These are phyloP conservation scores for Lamproptera curius DNA, from an alignment of 2,888 invertebrate genomes.

Conservation along the genomic window DNA sequence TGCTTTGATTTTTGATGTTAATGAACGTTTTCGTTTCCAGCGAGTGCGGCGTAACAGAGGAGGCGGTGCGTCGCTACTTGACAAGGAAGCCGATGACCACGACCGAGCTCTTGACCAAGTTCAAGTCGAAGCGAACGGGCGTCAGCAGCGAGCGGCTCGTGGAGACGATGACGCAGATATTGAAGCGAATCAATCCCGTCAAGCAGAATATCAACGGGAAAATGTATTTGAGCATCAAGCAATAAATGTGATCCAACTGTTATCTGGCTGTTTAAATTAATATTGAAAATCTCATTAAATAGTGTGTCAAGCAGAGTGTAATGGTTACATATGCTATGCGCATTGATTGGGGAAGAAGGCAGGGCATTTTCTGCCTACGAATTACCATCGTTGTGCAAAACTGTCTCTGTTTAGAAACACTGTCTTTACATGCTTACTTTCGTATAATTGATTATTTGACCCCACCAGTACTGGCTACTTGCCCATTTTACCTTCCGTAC, in stretches of 20 bases:
- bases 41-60: conserved; percentile 95
- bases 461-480: no score
- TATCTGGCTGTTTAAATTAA: conserved; percentile 7
- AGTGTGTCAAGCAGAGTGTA: not conserved
- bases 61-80: conserved; percentile 95
- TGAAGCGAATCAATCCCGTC: conserved; percentile 96
- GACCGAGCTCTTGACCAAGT: conserved; percentile 95
- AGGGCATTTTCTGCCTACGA: not conserved
- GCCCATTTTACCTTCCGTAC: no score
- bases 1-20: not conserved
- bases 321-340: no score
- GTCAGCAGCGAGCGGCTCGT: conserved; percentile 94
- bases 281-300: conserved; percentile 17
- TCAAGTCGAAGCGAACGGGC: conserved; percentile 95
- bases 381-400: not conserved
- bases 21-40: conserved; percentile 51
- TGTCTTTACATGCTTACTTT: no score
- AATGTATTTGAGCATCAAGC: conserved; percentile 94
- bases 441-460: no score
- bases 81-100: conserved; percentile 99
- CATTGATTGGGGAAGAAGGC: not conserved
- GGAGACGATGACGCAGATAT: conserved; percentile 94
- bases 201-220: conserved; percentile 95
- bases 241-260: conserved; percentile 43
- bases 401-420: no score